phyloP scores from a whole-genome alignment of 2,888 invertebrate species.

The Xestia sexstrigata region DNA sequence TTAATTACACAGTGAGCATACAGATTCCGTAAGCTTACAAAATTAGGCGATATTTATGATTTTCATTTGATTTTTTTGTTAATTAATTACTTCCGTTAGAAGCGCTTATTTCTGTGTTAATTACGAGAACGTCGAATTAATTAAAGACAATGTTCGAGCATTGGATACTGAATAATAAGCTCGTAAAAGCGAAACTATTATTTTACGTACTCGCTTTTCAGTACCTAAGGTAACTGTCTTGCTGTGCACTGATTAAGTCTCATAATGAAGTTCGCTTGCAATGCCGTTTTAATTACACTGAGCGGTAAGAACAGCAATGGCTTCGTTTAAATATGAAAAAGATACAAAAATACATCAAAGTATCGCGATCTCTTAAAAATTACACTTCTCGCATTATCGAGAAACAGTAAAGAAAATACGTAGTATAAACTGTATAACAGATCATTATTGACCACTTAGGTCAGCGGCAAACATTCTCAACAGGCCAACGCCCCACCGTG shows the following conservation, averaged over 20 bases:
- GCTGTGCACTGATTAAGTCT: slow-evolving; percentile 86
- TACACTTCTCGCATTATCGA: slow-evolving; percentile 72
- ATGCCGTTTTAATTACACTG: slow-evolving; percentile 85
- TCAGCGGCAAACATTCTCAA: slow-evolving; percentile 89
- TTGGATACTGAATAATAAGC: slow-evolving; percentile 63
- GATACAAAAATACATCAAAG: slow-evolving; percentile 67
- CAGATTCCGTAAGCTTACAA: slow-evolving; percentile 16
- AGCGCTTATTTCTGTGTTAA: slow-evolving; percentile 46
- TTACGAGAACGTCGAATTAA: slow-evolving; percentile 51
- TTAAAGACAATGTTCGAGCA: slow-evolving; percentile 50
- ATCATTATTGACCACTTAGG: slow-evolving; percentile 90
- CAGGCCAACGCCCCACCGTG: slow-evolving; percentile 88
- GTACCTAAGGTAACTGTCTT: slow-evolving; percentile 80
- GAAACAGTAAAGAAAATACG: slow-evolving; percentile 81
- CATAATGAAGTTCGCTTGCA: slow-evolving; percentile 83
- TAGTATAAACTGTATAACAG: slow-evolving; percentile 85
- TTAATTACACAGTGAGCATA: slow-evolving; percentile 42
- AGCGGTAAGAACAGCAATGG: slow-evolving; percentile 70
- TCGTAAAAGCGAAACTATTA: slow-evolving; percentile 78
- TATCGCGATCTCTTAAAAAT: slow-evolving; percentile 68
- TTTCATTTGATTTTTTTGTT: slow-evolving; percentile 7
- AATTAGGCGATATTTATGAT: slow-evolving; percentile 21
- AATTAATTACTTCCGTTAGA: slow-evolving; percentile 24
- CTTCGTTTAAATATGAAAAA: slow-evolving; percentile 66
- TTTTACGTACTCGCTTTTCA: slow-evolving; percentile 77